Conservation (phyloP, 2,888 invertebrate genomes). For the Endotricha flammealis region DNA sequence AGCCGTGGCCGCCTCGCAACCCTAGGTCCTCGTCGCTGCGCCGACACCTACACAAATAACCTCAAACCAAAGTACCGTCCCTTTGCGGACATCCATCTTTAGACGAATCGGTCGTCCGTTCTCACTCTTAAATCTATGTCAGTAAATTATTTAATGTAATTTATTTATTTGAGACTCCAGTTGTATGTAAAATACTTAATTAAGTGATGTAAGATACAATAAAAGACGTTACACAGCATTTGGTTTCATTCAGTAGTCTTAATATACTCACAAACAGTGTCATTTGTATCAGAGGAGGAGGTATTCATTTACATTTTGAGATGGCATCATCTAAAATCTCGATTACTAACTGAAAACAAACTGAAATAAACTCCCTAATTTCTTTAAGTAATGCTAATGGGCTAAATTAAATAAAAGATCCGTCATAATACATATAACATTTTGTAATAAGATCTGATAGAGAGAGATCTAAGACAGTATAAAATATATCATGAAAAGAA, state of each 20-base stretch:
- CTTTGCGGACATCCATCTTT: slow-evolving; percentile 45
- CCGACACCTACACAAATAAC: slow-evolving; percentile 52
- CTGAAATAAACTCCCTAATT: no score
- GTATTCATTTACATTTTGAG: no score
- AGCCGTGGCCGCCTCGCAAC: slow-evolving; percentile 10
- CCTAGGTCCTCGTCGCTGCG: slow-evolving; percentile 29
- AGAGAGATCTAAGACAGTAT: no score
- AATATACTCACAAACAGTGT: neutral
- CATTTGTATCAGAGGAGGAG: neutral
- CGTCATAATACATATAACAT: no score
- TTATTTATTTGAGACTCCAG: slow-evolving; percentile 74
- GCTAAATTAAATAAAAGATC: no score
- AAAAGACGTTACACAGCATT: slow-evolving; percentile 51
- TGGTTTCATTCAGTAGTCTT: slow-evolving; percentile 41
- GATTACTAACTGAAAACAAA: no score
- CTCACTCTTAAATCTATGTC: slow-evolving; percentile 67
- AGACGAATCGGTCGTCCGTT: slow-evolving; percentile 52
- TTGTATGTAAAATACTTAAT: slow-evolving; percentile 64
- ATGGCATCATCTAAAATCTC: no score
- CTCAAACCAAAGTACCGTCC: slow-evolving; percentile 72
- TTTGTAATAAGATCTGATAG: no score
- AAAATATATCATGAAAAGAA: no score
- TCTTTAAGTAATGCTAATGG: no score
- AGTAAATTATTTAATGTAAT: slow-evolving; percentile 74
- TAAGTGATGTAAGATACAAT: slow-evolving; percentile 62